phyloP scores from a whole-genome alignment of 2,797 vertebrate genomes.

The Luscinia megarhynchos region DNA sequence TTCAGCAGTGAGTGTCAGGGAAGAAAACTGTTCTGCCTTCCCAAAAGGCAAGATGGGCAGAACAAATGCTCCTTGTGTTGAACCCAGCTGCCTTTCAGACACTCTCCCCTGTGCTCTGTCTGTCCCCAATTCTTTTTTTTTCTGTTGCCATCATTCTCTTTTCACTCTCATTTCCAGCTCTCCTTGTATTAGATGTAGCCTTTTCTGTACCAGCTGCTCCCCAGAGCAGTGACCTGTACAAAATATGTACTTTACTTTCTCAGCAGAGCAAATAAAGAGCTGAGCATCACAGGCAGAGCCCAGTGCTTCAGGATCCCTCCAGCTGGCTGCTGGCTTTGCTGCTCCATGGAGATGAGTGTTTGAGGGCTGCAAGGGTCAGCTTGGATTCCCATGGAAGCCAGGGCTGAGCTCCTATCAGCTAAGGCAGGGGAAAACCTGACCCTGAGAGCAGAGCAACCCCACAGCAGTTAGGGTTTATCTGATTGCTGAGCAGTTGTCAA shows the following conservation, averaged over 20 bases:
- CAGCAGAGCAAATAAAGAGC: not conserved
- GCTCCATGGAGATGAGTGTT: rapidly evolving
- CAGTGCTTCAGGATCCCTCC: rapidly evolving
- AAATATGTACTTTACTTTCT: not conserved
- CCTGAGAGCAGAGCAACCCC: not conserved
- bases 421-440: not conserved
- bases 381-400: not conserved
- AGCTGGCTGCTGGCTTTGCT: not conserved
- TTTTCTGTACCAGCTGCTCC: not conserved
- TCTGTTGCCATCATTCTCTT: not conserved
- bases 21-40: not conserved
- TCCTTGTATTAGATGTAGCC: not conserved
- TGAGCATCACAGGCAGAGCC: not conserved
- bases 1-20: not conserved
- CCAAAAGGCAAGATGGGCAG: not conserved
- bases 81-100: not conserved
- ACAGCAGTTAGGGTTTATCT: not conserved
- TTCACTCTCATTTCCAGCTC: not conserved
- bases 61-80: not conserved
- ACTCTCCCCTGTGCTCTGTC: not conserved
- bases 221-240: not conserved
- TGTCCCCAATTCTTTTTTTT: not conserved
- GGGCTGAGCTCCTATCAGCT: rapidly evolving
- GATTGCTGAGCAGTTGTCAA: not conserved
- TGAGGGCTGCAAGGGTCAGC: not conserved